Evolutionary conservation across 1,140 invertebrate genomes (phyloP).

Genomic region (Sminthurinus signatus): DNA sequence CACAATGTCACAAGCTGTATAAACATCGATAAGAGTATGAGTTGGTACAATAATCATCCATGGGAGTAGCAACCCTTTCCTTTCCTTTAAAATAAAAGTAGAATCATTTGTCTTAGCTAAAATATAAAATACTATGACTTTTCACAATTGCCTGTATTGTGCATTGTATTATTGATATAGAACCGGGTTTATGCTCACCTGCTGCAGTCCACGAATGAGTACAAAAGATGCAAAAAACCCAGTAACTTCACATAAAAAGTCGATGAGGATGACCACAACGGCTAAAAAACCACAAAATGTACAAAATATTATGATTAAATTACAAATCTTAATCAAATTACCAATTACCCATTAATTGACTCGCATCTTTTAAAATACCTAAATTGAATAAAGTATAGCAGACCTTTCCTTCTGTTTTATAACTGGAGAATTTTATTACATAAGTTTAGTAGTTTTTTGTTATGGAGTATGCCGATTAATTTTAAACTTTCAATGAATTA

Average conservation of each 20-base stretch:
- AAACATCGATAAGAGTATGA: conserved; percentile 26
- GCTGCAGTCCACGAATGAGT: conserved; percentile 23
- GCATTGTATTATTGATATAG: neutral
- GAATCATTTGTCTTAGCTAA: neutral
- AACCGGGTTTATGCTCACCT: conserved; percentile 16
- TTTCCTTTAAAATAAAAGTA: conserved; percentile 18
- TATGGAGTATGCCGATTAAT: no score
- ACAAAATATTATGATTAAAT: no score
- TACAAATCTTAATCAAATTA: no score
- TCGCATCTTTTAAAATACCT: no score
- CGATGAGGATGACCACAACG: conserved; percentile 13
- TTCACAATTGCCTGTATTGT: neutral
- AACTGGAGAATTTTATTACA: no score
- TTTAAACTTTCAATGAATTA: no score
- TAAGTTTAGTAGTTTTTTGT: no score
- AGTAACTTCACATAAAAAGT: conserved; percentile 27
- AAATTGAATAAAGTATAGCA: no score
- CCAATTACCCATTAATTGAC: no score
- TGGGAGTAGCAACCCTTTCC: conserved; percentile 15
- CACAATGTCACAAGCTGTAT: conserved; percentile 19
- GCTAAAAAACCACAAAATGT: no score
- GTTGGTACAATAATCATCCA: conserved; percentile 35
- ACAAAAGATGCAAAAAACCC: conserved; percentile 28
- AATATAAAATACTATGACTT: neutral
- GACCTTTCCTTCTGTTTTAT: neutral